Evolutionary conservation across 2,888 invertebrate species (phyloP).

Genomic region (Tigriopus californicus): DNA sequence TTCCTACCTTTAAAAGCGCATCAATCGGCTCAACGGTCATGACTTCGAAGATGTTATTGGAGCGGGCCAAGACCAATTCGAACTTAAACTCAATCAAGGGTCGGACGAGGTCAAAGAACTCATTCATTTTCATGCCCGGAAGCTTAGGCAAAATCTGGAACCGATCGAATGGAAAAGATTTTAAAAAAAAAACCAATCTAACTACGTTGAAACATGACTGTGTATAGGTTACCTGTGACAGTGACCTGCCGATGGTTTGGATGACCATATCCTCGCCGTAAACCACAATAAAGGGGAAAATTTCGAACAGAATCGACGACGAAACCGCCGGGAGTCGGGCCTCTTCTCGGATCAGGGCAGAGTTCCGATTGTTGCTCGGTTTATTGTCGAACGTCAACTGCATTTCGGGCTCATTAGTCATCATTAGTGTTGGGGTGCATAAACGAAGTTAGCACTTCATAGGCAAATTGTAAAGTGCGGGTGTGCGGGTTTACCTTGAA

Average conservation of each 20-base stretch:
- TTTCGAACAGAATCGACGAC: constrained; percentile 65
- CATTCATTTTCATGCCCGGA: constrained; percentile 69
- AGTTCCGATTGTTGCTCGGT: constrained; percentile 48
- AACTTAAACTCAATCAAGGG: constrained; percentile 74
- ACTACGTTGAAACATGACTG: background rate
- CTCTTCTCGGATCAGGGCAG: constrained; percentile 68
- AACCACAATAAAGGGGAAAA: constrained; percentile 93
- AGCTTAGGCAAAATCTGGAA: constrained; percentile 59
- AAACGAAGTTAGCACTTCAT: no score
- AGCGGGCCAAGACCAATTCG: constrained; percentile 45
- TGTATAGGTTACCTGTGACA: constrained; percentile 28
- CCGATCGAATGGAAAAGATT: constrained; percentile 33
- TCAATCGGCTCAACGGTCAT: constrained; percentile 71
- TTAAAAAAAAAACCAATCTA: background rate
- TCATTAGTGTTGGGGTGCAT: no score
- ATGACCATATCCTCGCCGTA: constrained; percentile 77
- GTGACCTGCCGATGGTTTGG: constrained; percentile 68
- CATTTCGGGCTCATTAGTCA: background rate
- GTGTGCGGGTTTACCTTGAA: constrained; percentile 41
- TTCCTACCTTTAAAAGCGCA: constrained; percentile 25
- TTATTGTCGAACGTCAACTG: constrained; percentile 73
- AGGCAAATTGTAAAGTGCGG: background rate
- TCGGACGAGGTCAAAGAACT: constrained; percentile 75
- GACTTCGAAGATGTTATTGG: constrained; percentile 91
- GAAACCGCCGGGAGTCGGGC: constrained; percentile 55